Percentiles rank a stretch among this genome's conserved stretches.
Evolutionary conservation across 2,797 vertebrate species (phyloP).

Genomic region (Ctenopoma multispine): DNA sequence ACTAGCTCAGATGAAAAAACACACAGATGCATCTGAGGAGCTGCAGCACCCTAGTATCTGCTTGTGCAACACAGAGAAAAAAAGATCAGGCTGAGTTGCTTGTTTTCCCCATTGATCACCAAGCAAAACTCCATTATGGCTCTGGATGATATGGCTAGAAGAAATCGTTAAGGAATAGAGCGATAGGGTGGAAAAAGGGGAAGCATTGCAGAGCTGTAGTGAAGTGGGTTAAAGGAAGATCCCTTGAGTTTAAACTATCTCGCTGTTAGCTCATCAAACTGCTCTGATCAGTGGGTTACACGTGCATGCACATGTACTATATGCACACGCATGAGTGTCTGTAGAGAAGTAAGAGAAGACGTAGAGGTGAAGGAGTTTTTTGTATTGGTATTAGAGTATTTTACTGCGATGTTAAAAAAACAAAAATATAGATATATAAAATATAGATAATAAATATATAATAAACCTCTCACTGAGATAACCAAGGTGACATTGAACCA

Average conservation of each 20-base stretch:
- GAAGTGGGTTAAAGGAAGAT: conserved; percentile 67
- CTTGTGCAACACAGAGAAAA: conserved; percentile 34
- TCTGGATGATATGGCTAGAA: conserved; percentile 47
- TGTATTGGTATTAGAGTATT: too few species aligned
- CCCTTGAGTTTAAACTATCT: conserved; percentile 55
- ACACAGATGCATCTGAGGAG: conserved; percentile 43
- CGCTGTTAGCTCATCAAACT: conserved; percentile 41
- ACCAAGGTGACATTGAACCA: conserved; percentile 47
- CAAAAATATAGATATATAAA: too few species aligned
- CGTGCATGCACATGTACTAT: conserved; percentile 2
- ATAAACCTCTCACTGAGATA: neutral
- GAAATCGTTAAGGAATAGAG: conserved; percentile 60
- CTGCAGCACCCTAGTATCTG: conserved; percentile 8
- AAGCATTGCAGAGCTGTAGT: conserved; percentile 25
- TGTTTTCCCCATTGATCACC: conserved; percentile 63
- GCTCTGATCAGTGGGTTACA: conserved; percentile 44
- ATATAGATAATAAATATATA: neutral
- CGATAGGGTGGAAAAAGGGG: conserved; percentile 25
- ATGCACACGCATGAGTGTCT: neutral
- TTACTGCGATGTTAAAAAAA: too few species aligned
- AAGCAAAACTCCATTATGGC: conserved; percentile 56
- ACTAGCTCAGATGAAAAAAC: conserved; percentile 50
- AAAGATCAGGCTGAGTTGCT: conserved; percentile 36
- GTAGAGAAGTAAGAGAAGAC: neutral
- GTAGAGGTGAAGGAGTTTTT: neutral